Percentiles rank a stretch among this genome's conserved stretches.
phyloP scores from a whole-genome alignment of 2,888 invertebrate species.

The Eulithis testata region DNA sequence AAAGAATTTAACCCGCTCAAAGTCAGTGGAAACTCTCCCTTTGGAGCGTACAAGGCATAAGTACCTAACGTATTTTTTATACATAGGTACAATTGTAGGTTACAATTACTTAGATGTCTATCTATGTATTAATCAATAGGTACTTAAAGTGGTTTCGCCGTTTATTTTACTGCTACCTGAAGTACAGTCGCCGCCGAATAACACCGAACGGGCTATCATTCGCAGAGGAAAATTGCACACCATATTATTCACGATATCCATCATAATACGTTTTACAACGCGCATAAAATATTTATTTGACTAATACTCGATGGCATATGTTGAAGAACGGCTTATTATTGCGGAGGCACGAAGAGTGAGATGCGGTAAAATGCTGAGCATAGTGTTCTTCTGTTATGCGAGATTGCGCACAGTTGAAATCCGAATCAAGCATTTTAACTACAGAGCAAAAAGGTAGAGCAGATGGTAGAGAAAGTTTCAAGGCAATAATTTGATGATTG shows the following conservation, averaged over 20 bases:
- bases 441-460: too few species aligned
- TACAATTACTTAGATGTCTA: not conserved
- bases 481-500: too few species aligned
- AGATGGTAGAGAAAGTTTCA: too few species aligned
- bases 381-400: not conserved
- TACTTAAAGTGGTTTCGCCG: not conserved
- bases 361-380: conserved; percentile 2
- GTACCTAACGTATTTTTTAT: too few species aligned
- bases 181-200: conserved; percentile 11
- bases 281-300: conserved; percentile 55
- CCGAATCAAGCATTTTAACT: too few species aligned
- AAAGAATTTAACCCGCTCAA: too few species aligned
- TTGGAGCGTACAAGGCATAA: too few species aligned
- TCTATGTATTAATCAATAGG: too few species aligned
- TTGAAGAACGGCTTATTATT: conserved; percentile 18
- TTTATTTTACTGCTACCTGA: not conserved
- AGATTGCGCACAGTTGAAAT: too few species aligned
- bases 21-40: too few species aligned
- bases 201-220: conserved; percentile 7
- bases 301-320: conserved; percentile 41
- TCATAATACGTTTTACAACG: conserved; percentile 46
- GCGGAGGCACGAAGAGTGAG: not conserved
- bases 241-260: conserved; percentile 29
- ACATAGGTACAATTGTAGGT: not conserved
- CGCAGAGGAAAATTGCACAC: conserved; percentile 16